A percentile compares a stretch with the other conserved stretches of the same genome.
These are phyloP conservation scores for Otolemur garnettii DNA, from an alignment of 2,113 vertebrate genomes.

Conservation along the genomic window DNA sequence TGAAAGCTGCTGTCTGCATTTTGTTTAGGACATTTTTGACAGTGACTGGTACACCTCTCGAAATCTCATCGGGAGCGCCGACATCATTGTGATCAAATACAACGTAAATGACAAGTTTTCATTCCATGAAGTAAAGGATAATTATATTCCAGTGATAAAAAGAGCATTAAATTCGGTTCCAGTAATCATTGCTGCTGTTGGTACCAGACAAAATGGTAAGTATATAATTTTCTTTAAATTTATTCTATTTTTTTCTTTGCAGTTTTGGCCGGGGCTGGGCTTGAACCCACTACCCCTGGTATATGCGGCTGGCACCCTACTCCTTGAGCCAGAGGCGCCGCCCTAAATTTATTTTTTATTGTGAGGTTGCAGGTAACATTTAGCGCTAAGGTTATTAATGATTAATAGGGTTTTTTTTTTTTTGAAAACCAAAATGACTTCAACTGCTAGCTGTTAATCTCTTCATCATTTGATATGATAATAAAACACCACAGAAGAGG, in stretches of 20 bases:
- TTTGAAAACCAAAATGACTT: neutral
- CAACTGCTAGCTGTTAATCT: slow-evolving; percentile 25
- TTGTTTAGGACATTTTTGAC: slow-evolving; percentile 94
- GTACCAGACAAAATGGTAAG: slow-evolving; percentile 95
- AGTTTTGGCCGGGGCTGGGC: no score
- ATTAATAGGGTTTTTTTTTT: neutral
- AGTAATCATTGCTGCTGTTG: slow-evolving; percentile 95
- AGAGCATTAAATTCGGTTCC: slow-evolving; percentile 94
- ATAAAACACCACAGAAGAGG: neutral
- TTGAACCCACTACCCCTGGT: no score
- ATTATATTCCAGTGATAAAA: slow-evolving; percentile 94
- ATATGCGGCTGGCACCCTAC: no score
- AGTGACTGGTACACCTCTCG: slow-evolving; percentile 95
- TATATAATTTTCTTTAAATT: slow-evolving; percentile 39
- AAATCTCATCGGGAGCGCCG: slow-evolving; percentile 93
- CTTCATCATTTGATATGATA: neutral
- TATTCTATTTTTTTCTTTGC: neutral
- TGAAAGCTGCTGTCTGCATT: slow-evolving; percentile 70
- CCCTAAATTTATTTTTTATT: neutral
- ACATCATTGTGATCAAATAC: slow-evolving; percentile 98
- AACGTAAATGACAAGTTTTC: slow-evolving; percentile 96
- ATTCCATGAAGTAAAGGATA: slow-evolving; percentile 95
- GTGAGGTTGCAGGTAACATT: slow-evolving; percentile 7
- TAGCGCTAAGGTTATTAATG: slow-evolving; percentile 57
- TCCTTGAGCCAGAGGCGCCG: no score